Conservation (phyloP, 2,797 vertebrate species). For the Naso thynnoides region DNA sequence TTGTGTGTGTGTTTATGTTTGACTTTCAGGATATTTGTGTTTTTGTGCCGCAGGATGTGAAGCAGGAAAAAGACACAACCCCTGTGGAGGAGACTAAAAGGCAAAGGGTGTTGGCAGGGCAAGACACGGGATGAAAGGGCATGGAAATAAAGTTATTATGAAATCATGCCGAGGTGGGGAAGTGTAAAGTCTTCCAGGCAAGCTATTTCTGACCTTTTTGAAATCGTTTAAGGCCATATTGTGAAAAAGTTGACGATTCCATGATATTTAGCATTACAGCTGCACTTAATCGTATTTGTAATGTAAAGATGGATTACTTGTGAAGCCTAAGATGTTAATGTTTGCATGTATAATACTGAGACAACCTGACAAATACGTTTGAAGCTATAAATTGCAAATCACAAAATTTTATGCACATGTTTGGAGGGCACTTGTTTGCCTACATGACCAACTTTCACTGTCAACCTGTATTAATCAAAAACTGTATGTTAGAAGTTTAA, state of each 20-base stretch:
- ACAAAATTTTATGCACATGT: background rate
- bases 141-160: conserved; percentile 39
- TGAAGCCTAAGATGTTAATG: background rate
- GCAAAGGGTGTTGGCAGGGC: conserved; percentile 29
- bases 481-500: conserved; percentile 5
- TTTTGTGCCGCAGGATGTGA: conserved; percentile 34
- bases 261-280: conserved; percentile 17
- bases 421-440: background rate
- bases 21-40: conserved; percentile 48
- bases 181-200: conserved; percentile 6
- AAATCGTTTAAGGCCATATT: background rate
- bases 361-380: background rate
- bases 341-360: background rate
- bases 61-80: conserved; percentile 29
- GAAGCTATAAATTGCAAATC: background rate
- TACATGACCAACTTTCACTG: background rate
- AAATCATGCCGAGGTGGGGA: conserved; percentile 16
- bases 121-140: background rate
- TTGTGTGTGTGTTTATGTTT: conserved; percentile 10
- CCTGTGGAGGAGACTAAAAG: conserved; percentile 25
- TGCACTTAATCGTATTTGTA: background rate
- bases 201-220: conserved; percentile 18
- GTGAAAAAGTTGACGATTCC: background rate
- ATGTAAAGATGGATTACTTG: background rate
- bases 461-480: conserved; percentile 13